Percentiles rank a stretch among this genome's conserved stretches.
Evolutionary conservation across 1,140 invertebrate genomes (phyloP).

Genomic region (Drosophila littoralis): DNA sequence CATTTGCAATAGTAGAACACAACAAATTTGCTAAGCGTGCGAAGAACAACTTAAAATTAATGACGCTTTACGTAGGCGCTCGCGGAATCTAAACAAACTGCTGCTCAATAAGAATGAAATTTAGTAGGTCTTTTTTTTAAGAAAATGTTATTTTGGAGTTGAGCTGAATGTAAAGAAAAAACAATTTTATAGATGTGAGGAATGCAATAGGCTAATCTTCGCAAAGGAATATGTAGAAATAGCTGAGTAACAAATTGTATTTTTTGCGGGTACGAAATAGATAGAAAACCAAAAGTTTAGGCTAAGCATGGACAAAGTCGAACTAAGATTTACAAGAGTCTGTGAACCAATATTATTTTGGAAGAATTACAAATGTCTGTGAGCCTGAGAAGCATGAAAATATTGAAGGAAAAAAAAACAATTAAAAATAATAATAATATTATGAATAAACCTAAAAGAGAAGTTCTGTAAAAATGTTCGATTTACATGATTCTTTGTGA

Average conservation of each 20-base stretch:
- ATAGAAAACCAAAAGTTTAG: too few species aligned
- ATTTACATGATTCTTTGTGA: too few species aligned
- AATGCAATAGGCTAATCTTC: neutral
- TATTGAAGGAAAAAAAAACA: too few species aligned
- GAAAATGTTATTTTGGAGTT: neutral
- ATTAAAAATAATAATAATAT: too few species aligned
- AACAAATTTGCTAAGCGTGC: slow-evolving; percentile 46
- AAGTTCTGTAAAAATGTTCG: too few species aligned
- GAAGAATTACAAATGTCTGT: too few species aligned
- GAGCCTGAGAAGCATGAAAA: too few species aligned
- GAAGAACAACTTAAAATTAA: slow-evolving; percentile 51
- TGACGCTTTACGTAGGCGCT: slow-evolving; percentile 34
- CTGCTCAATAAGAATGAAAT: slow-evolving; percentile 11
- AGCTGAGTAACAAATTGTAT: neutral
- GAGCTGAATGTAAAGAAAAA: neutral
- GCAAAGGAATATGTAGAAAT: neutral
- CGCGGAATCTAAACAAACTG: slow-evolving; percentile 34
- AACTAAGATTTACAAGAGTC: too few species aligned
- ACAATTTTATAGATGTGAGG: neutral
- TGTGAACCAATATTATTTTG: too few species aligned
- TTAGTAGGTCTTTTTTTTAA: neutral
- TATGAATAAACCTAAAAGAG: too few species aligned
- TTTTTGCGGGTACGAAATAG: too few species aligned
- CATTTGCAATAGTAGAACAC: slow-evolving; percentile 28
- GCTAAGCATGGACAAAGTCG: too few species aligned